A percentile compares a stretch with the other conserved stretches of the same genome.
Evolutionary conservation across 2,113 vertebrate species (phyloP).

Genomic region (Helogale parvula): DNA sequence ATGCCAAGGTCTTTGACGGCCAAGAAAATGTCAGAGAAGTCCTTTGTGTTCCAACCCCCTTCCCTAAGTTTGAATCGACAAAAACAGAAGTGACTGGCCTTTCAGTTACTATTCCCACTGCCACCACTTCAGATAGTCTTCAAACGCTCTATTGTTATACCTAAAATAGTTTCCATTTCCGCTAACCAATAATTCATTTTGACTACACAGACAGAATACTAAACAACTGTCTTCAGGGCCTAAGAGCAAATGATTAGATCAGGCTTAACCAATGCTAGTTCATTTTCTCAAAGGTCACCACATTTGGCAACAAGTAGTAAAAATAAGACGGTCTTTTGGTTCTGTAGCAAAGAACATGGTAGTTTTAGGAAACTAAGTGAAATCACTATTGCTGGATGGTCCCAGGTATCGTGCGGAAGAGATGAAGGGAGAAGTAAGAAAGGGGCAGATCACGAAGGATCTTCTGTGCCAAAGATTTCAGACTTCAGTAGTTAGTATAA

Average conservation of each 20-base stretch:
- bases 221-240: not conserved
- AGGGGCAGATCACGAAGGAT: not conserved
- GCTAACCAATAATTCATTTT: not conserved
- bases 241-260: not conserved
- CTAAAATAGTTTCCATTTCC: not conserved
- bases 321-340: not conserved
- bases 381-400: not conserved
- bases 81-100: not conserved
- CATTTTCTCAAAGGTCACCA: not conserved
- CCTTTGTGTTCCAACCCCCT: not conserved
- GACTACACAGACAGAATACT: not conserved
- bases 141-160: not conserved
- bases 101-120: not conserved
- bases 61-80: conserved; percentile 2
- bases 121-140: not conserved
- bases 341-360: not conserved
- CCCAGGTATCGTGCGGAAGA: not conserved
- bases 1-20: not conserved
- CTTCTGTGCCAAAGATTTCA: not conserved
- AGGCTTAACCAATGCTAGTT: not conserved
- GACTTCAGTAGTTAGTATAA: not conserved
- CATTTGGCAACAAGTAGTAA: not conserved
- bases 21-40: conserved; percentile 26
- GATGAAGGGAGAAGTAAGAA: not conserved
- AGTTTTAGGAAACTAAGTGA: not conserved